phyloP scores from a whole-genome alignment of 2,888 invertebrate species.

The Spicauda simplicius region DNA sequence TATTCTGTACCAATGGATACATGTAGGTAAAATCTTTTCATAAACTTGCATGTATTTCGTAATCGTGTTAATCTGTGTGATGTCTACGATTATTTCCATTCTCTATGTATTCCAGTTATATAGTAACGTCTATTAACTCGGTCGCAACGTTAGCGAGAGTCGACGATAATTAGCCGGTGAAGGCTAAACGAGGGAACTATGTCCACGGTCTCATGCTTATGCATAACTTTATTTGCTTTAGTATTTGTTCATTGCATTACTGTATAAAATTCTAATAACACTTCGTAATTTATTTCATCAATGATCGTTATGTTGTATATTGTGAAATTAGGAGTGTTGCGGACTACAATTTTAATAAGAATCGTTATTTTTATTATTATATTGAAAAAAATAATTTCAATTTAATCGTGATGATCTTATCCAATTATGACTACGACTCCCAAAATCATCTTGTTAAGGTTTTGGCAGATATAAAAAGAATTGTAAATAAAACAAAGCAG shows the following conservation, averaged over 20 bases:
- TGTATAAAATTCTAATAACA: background rate
- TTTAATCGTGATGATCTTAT: background rate
- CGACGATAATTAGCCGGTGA: constrained; percentile 60
- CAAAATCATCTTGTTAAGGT: background rate
- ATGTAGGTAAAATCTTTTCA: too few relatives aligned
- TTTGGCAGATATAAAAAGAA: constrained; percentile 17
- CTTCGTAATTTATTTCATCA: background rate
- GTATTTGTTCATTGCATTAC: background rate
- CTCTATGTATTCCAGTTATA: constrained; percentile 1
- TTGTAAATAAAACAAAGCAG: constrained; percentile 60
- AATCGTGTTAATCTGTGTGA: too few relatives aligned
- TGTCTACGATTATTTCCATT: background rate
- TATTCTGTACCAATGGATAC: too few relatives aligned
- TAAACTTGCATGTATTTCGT: background rate
- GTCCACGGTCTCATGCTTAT: constrained; percentile 59
- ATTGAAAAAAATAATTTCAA: too few relatives aligned
- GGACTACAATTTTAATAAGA: too few relatives aligned
- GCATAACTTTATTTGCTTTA: background rate
- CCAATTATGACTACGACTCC: constrained; percentile 44
- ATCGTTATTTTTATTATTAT: too few relatives aligned
- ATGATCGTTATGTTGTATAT: background rate
- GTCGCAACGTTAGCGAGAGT: constrained; percentile 42
- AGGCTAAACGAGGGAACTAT: constrained; percentile 66
- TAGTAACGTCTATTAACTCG: constrained; percentile 9
- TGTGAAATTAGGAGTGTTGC: background rate